Evolutionary conservation across 2,888 invertebrate species (phyloP), one percentile per base, ranked within the genome.

Genomic region (Euplexia lucipara): DNA sequence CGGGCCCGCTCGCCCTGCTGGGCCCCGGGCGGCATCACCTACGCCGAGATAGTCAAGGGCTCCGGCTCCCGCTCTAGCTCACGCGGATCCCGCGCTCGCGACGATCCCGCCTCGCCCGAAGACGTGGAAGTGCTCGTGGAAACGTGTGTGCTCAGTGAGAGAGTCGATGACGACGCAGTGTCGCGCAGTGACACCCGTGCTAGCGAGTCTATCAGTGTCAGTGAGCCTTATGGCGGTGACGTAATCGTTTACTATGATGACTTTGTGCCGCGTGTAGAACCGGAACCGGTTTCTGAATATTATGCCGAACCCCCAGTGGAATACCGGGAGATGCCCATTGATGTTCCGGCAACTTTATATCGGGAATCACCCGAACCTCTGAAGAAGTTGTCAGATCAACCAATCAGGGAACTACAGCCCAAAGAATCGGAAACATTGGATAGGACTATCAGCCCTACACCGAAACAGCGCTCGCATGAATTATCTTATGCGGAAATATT

Each of bases 21-120:
- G 97, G 88, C 95, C 45, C 97, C 97, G 3, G 97, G 97, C 34
- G 96, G 97, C 26, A 96, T 97, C 51, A 96, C 97, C 49, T 98
- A 98, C 89, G 97, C 98, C 51, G 97, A 98, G 91, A 97, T 98
- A 74, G 96, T 98, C 69, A 96, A 96, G 79, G 97, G 98, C 94
- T 84, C 85, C 74, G 85, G 87, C 85, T 92, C 92, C 47, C 86
- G 94, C 73, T 91, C 94, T 69, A 90, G 91, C 85, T 90, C 94
- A 51, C 84, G 86, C 14, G 85, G 86, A 64, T 88, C 89, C 37
- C 81, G 86, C 61, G 83, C 84, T 35, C 82, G 84, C 59, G 85
- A 88, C 66, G 45, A 53, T 18, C 62, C 70, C 48, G 72, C 70
- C 61, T 57, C 48, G 62, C 76, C 80, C 35, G 85, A 84, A 60